Evolutionary conservation across 2,113 vertebrate genomes (phyloP).

Genomic region (Columba livia): DNA sequence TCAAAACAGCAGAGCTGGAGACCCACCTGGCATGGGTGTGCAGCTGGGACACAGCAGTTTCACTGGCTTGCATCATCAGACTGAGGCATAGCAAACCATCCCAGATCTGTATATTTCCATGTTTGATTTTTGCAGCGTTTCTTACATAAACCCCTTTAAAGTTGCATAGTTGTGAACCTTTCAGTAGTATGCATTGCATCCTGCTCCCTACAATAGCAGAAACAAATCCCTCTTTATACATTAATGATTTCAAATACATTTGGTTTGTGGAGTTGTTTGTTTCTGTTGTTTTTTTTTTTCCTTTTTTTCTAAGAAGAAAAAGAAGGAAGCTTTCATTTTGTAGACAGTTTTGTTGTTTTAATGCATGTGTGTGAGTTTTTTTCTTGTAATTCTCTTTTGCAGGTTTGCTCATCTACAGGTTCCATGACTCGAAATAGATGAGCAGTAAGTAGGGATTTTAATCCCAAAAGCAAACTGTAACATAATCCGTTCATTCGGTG

Average conservation of each 20-base stretch:
- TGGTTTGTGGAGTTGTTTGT: neutral
- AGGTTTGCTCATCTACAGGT: neutral
- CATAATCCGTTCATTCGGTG: neutral
- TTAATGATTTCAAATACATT: neutral
- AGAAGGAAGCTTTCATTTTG: constrained; percentile 10
- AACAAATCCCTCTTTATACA: constrained; percentile 11
- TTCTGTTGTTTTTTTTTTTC: neutral
- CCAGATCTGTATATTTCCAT: neutral
- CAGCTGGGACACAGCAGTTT: neutral
- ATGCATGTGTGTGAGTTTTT: neutral
- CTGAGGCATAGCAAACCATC: neutral
- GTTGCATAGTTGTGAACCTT: constrained; percentile 22
- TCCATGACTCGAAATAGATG: neutral
- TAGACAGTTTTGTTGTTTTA: neutral
- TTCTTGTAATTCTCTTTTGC: neutral
- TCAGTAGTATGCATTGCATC: neutral
- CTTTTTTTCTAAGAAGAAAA: neutral
- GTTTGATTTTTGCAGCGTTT: neutral
- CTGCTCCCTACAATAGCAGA: constrained; percentile 14
- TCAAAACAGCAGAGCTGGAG: neutral
- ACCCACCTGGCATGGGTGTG: neutral
- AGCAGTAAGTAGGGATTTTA: neutral
- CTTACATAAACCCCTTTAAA: neutral
- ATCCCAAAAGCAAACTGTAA: neutral
- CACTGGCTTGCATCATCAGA: neutral